These are phyloP conservation scores for Ascidia mentula DNA, from an alignment of 23 tunicate species.

Conservation along the genomic window DNA sequence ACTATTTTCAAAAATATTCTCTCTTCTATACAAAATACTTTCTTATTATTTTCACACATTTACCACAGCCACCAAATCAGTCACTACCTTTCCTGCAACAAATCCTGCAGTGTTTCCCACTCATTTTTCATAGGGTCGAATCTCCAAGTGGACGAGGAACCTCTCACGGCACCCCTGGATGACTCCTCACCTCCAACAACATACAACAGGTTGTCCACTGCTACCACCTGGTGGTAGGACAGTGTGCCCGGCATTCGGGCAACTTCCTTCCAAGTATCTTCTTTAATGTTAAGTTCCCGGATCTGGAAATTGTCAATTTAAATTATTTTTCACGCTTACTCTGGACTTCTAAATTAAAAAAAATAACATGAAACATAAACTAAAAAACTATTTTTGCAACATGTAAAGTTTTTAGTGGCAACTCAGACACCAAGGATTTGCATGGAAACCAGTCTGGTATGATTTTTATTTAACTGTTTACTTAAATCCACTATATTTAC, in stretches of 20 bases:
- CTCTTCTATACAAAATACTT: neutral
- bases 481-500: no score
- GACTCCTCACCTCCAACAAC: conserved; percentile 60
- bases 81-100: conserved; percentile 53
- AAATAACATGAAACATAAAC: no score
- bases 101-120: conserved; percentile 50
- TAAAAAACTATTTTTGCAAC: no score
- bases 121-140: conserved; percentile 47
- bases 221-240: conserved; percentile 55
- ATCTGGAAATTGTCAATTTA: no score
- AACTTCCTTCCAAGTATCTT: conserved; percentile 47
- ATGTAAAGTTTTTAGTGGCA: no score
- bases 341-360: no score
- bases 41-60: neutral
- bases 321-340: no score
- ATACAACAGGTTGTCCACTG: conserved; percentile 34
- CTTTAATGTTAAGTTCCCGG: conserved; percentile 22
- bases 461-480: no score
- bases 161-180: conserved; percentile 32
- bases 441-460: no score
- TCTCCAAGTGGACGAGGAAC: conserved; percentile 31
- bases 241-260: conserved; percentile 44
- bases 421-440: no score
- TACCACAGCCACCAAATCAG: neutral
- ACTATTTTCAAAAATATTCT: no score